Percentiles rank a stretch among this genome's conserved stretches.
Conservation (phyloP, 2,888 invertebrate species). For the Netelia fuscicornis region DNA sequence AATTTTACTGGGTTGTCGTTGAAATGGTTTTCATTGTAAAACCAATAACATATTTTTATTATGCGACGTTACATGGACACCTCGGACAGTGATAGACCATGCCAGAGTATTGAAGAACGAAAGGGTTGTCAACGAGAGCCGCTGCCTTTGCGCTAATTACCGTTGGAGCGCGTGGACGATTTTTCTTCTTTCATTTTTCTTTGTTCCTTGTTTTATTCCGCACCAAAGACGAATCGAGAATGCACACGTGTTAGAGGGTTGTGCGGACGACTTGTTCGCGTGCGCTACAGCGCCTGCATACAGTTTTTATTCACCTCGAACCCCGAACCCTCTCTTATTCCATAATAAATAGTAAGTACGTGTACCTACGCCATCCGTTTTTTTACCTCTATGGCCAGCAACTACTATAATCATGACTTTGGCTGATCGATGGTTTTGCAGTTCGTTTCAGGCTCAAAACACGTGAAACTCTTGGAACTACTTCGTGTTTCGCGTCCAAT, state of each 20-base stretch:
- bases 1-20: too few relatives aligned
- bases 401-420: constrained; percentile 23
- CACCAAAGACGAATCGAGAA: neutral
- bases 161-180: constrained; percentile 1
- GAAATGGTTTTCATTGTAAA: too few relatives aligned
- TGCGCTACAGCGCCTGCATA: constrained; percentile 35
- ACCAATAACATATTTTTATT: too few relatives aligned
- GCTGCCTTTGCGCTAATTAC: constrained; percentile 35
- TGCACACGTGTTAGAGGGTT: neutral
- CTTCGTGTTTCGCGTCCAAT: too few relatives aligned
- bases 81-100: neutral
- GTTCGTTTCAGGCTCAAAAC: neutral
- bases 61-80: neutral
- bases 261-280: constrained; percentile 60
- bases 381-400: constrained; percentile 20
- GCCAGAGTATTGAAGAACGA: constrained; percentile 18
- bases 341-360: constrained; percentile 27
- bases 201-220: constrained; percentile 6
- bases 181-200: constrained; percentile 32
- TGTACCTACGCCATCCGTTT: constrained; percentile 5
- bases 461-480: too few relatives aligned
- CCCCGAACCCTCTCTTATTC: constrained; percentile 5
- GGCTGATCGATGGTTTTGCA: constrained; percentile 50
- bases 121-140: constrained; percentile 27
- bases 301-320: constrained; percentile 24